Base-by-base conservation (phyloP, 92 coral and sea anemone species). In the Siderastrea radians region DNA sequence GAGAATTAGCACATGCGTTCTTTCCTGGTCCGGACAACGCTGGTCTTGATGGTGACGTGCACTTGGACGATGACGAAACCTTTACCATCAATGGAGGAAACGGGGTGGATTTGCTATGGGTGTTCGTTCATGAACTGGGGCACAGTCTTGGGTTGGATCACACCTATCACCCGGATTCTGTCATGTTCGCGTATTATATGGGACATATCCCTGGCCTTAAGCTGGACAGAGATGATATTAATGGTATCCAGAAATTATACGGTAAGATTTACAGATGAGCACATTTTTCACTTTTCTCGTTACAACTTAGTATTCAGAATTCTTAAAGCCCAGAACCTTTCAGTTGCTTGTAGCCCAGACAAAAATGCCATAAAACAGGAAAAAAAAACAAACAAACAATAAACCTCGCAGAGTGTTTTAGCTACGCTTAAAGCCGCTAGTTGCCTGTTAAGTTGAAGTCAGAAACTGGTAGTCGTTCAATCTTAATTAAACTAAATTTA, bases 111-210 rank as follows among this genome's bases (percentile, higher is more conserved):
- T 75, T 94, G 81, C 86, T 77, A 52, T 94, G 97, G 97, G 85
- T 93, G 3, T 89, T 91, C 15, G 92, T 92, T 13, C 97, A 94
- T 62, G 97, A 94, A 49, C 86, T 94, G 16, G 97, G 97, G 5
- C 97, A 94, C 82, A 89, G 95, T 74, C 80, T 94, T 12, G 97
- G 97, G 0, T 89, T 94, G 0, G 97, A 93, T 47, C 97, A 94
- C 85, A 75, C 95, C 1, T 85, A 75, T 58, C 84, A 89, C 75
- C 59, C 74, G 3, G 74, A 90, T 4, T 91, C 97, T 8, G 89
- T 94, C 4, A 94, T 94, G 97, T 94, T 80, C 77, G 95, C 97
- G 14, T 89, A 89, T 84, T 94, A 94, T 64, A 77, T 74, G 60
- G 97, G 95, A 17, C 77, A 89, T 70, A 73, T 48, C 10, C 75